Base-by-base conservation (phyloP, 2,888 invertebrate species). In the Oithona nana region DNA sequence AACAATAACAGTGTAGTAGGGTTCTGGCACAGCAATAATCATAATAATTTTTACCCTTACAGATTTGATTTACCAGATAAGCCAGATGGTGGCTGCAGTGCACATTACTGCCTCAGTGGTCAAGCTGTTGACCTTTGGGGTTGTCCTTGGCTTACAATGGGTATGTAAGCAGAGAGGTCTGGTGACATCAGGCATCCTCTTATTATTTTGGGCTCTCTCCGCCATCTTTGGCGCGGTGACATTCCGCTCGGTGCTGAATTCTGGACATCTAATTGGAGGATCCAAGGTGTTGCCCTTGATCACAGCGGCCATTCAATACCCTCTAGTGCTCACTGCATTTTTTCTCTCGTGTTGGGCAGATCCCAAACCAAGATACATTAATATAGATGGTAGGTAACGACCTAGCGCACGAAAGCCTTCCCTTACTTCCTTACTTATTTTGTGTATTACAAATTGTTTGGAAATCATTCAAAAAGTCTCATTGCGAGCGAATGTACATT, bases 291-390 rank as follows among this genome's bases (percentile, higher is more conserved):
- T 1, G n/a, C 28, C 28, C 22, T 50, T 50, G 8, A 28, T 59
- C 24, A 59, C 59, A 26, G 31, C 49, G 2, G 24, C 50, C 16
- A 57, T 62, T 24, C 62, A 62, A 48, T 62, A 62, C 31, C 62
- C 62, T 1, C 29, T 56, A 13, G 22, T 56, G 22, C 13, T 62
- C 13, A 28, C 39, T 6, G 20, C 49, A 22, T 62, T 61, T 26
- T 54, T 62, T 13, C 24, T 62, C 22, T 20, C 28, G n/a, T 62
- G 59, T 30, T 62, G 62, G 62, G 62, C 62, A 1, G 62, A 62
- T 48, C 28, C 29, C 2, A 29, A 30, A 22, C 28, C 26, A 2
- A 28, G 31, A 24, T 54, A 29, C 6, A 55, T 50, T 13, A 61
- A 61, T 26, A 28, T 61, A 3, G 52, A 29, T 28, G 55, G 52